These are phyloP conservation scores for Agraylea sexmaculata DNA, from an alignment of 1,140 invertebrate species.

Conservation along the genomic window DNA sequence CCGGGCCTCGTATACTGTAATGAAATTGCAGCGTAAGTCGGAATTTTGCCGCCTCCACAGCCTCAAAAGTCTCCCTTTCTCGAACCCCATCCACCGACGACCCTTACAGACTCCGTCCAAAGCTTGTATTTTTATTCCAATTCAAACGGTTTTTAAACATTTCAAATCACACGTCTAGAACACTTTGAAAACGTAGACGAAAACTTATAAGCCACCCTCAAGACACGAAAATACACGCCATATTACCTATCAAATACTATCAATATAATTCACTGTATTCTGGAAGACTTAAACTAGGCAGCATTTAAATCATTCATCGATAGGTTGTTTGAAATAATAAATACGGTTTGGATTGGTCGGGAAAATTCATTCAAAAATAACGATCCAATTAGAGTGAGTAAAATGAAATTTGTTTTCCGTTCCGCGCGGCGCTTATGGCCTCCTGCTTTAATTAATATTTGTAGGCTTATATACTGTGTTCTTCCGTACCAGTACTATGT, in stretches of 20 bases:
- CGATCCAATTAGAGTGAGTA: neutral
- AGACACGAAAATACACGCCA: too few species aligned
- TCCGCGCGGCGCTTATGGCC: constrained; percentile 9
- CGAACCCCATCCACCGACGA: constrained; percentile 22
- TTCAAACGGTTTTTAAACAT: too few species aligned
- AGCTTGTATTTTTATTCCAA: too few species aligned
- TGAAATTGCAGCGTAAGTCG: constrained; percentile 37
- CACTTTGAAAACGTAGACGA: too few species aligned
- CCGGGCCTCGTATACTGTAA: constrained; percentile 42
- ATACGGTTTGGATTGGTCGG: neutral
- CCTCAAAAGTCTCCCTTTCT: too few species aligned
- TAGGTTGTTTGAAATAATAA: constrained; percentile 13
- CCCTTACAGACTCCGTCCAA: constrained; percentile 12
- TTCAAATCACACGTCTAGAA: too few species aligned
- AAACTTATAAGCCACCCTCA: too few species aligned
- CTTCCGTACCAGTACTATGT: too few species aligned
- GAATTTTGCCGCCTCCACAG: constrained; percentile 22
- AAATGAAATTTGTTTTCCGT: constrained; percentile 1
- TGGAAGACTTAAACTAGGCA: constrained; percentile 29
- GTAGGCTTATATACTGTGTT: constrained; percentile 19
- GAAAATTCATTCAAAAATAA: neutral
- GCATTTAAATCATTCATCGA: constrained; percentile 34
- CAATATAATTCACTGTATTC: too few species aligned
- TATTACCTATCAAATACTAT: too few species aligned
- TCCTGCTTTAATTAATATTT: constrained; percentile 19